phyloP scores from a whole-genome alignment of 1,140 invertebrate genomes.

The Drosophila quadrilineata region DNA sequence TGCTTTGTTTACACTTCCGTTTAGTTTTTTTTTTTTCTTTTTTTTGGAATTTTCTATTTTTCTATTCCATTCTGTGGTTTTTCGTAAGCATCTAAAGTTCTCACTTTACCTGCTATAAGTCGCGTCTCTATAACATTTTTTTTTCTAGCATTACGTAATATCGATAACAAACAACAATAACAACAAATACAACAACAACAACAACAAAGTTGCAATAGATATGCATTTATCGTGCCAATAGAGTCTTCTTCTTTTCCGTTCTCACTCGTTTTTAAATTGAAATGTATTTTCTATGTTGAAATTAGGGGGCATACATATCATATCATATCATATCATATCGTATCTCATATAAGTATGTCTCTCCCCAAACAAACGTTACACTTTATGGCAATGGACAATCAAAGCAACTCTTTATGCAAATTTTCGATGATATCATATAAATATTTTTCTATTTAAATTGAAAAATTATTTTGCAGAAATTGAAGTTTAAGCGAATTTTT shows the following conservation, averaged over 20 bases:
- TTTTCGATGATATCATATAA: too few species aligned
- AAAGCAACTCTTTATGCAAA: too few species aligned
- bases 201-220: constrained; percentile 26
- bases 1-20: constrained; percentile 28
- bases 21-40: constrained; percentile 2
- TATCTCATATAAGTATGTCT: too few species aligned
- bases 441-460: too few species aligned
- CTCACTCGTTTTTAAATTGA: constrained; percentile 1
- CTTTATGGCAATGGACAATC: too few species aligned
- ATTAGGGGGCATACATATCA: neutral
- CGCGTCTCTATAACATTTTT: neutral
- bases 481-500: too few species aligned
- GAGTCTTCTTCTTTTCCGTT: neutral
- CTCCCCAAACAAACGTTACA: constrained; percentile 14
- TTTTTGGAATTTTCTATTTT: too few species aligned
- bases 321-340: neutral
- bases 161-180: constrained; percentile 2
- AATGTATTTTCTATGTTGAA: constrained; percentile 18
- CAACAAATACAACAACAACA: constrained; percentile 14
- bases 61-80: too few species aligned
- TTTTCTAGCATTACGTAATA: constrained; percentile 9
- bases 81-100: neutral
- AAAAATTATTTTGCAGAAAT: too few species aligned
- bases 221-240: too few species aligned
- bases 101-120: too few species aligned